Evolutionary conservation across 2,113 vertebrate species (phyloP), one percentile per base, ranked within the genome.

Genomic region (Puffinus mauretanicus): DNA sequence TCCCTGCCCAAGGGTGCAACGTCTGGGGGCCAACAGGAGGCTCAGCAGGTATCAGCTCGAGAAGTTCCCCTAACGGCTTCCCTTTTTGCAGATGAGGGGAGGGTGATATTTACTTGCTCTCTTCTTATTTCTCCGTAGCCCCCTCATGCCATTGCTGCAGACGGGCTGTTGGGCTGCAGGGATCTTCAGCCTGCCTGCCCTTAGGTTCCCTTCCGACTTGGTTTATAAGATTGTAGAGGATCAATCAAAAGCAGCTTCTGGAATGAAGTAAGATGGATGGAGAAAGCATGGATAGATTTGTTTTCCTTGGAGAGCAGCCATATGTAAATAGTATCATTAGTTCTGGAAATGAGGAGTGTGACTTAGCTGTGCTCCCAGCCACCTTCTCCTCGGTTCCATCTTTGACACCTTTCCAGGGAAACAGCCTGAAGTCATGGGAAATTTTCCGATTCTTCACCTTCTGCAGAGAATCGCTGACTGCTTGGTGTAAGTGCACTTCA

Each of bases 381-480:
- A 87, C 85, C 77, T 66, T 87, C 70, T 93, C 61, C 34, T 34
- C 16, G 0, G 16, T 72, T 91, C 40, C 57, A 79, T 57, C 79
- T 94, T 92, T 88, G 86, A 92, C 82, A 80, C 30, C 46, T 88
- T 97, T 95, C 96, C 85, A 93, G 82, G 62, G 71, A 93, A 94
- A 85, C 62, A 90, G 81, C 87, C 75, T 90, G 82, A 70, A 95
- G 82, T 57, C 40, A 80, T 88, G 78, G 51, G 90, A 93, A 92
- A 73, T 58, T 61, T 88, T 94, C 65, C 2, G 60, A 75, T 85
- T 91, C 62, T 91, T 85, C 79, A 73, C 71, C 58, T 90, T 93
- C 49, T 93, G 86, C 40, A 76, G 82, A 90, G 55, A 77, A 81
- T 58, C 2, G 2, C 73, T 88, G 73, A 76, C 76, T 69, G 47